Base-by-base conservation (phyloP, 2,113 vertebrate species). In the Shinisaurus crocodilurus region DNA sequence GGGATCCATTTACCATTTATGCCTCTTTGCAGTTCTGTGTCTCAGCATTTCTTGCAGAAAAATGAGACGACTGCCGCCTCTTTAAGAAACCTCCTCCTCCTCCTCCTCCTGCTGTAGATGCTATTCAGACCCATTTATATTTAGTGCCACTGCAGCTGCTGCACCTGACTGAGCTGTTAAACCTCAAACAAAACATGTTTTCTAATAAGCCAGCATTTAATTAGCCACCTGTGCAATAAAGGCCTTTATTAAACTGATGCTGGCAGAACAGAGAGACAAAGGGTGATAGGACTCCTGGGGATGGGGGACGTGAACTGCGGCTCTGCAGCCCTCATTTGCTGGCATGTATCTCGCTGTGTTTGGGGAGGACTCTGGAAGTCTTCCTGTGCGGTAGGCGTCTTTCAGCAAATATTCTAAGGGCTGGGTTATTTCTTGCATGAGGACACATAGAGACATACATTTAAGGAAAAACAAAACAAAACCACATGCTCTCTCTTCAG, bases 111-210 rank as follows among this genome's bases (percentile, higher is more conserved):
- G 5, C 80, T 29, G 69, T 1, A 40, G 67, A 27, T 10, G 18
- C 69, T 25, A 32, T 67, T n/a, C 40, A 40, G 77, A 1, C 69
- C 77, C 27, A 83, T 87, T 91, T 91, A 65, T 76, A 87, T 87
- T 88, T 77, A 91, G 80, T 57, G 37, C 29, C 18, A 18, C 80
- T 34, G 70, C 57, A 91, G 90, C 86, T 50, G 90, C 43, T 88
- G 54, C 70, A 83, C 86, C 86, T 87, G 57, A 65, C 1, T 16
- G 86, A 83, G 86, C 60, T 57, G 86, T 88, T 91, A 88, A 91
- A 91, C 57, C 70, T 91, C 90, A 87, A 90, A 87, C 79, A 91
- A 88, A 91, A 88, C 86, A 76, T 88, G 70, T 87, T 91, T 91
- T 88, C 86, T 91, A 87, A 91, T 91, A 91, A 91, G 80, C 79